Conservation (phyloP, 64 coral and sea anemone genomes). For the Montipora cactus region DNA sequence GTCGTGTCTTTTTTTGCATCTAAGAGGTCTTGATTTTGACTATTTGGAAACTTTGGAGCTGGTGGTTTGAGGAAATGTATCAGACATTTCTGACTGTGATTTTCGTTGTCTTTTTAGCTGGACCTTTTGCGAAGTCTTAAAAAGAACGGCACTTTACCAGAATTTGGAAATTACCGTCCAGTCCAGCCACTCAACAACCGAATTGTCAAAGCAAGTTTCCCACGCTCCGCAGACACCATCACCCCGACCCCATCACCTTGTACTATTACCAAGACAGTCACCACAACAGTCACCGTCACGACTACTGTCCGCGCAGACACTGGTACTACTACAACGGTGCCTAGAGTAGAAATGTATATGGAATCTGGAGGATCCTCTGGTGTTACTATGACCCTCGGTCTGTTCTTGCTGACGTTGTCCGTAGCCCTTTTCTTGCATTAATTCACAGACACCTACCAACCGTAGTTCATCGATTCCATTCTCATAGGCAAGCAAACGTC, state of each 20-base stretch:
- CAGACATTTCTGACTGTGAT: not conserved
- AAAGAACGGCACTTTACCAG: no score
- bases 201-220: slow-evolving; percentile 49
- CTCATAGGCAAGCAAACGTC: not conserved
- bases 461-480: not conserved
- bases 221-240: not conserved
- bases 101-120: not conserved
- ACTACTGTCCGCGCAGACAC: not conserved
- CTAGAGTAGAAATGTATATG: not conserved
- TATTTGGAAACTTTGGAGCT: not conserved
- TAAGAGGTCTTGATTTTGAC: no score
- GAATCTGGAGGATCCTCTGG: slow-evolving; percentile 7
- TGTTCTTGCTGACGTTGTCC: slow-evolving; percentile 9
- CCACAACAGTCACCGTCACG: not conserved
- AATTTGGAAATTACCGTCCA: no score
- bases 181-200: slow-evolving; percentile 49
- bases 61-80: not conserved
- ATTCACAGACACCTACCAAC: not conserved
- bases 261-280: not conserved
- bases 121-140: no score
- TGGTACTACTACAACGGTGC: not conserved
- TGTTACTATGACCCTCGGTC: not conserved
- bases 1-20: no score
- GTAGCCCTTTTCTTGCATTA: not conserved
- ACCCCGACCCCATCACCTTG: not conserved